Percentiles rank a stretch among this genome's conserved stretches.
Evolutionary conservation across 35 echinoderm and acorn worm genomes (phyloP).

Genomic region (Heliocidaris tuberculata): DNA sequence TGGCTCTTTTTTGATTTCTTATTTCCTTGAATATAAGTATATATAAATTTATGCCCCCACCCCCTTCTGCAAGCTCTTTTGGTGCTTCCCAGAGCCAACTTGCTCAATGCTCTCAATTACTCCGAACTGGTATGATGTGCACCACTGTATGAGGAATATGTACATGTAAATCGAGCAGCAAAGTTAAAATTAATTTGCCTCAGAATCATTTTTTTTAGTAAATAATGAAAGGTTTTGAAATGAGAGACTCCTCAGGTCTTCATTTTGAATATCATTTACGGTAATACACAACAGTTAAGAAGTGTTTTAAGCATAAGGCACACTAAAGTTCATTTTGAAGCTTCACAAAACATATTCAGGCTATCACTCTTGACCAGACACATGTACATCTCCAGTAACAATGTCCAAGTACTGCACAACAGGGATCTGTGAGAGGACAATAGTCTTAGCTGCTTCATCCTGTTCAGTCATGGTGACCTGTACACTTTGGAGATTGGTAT

Average conservation of each 20-base stretch:
- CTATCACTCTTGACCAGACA: background rate
- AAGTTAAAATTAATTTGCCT: too few relatives aligned
- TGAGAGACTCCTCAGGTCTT: background rate
- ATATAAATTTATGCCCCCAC: too few relatives aligned
- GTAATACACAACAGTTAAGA: background rate
- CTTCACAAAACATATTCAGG: background rate
- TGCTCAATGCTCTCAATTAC: too few relatives aligned
- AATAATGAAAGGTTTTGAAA: background rate
- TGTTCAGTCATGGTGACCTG: slow-evolving; percentile 40
- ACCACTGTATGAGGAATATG: too few relatives aligned
- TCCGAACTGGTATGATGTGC: too few relatives aligned
- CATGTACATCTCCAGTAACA: slow-evolving; percentile 24
- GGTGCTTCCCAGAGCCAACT: too few relatives aligned
- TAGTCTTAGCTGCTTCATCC: slow-evolving; percentile 28
- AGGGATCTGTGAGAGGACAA: slow-evolving; percentile 39
- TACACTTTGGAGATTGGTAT: slow-evolving; percentile 22
- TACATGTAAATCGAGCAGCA: too few relatives aligned
- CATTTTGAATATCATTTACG: background rate
- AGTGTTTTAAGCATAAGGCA: background rate
- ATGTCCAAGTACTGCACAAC: slow-evolving; percentile 50
- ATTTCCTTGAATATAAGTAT: too few relatives aligned
- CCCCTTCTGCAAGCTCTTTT: too few relatives aligned
- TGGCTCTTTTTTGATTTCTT: too few relatives aligned
- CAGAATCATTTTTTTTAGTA: too few relatives aligned
- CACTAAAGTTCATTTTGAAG: background rate